Base-by-base conservation (phyloP, 1,140 invertebrate genomes). In the Drosophila santomea region DNA sequence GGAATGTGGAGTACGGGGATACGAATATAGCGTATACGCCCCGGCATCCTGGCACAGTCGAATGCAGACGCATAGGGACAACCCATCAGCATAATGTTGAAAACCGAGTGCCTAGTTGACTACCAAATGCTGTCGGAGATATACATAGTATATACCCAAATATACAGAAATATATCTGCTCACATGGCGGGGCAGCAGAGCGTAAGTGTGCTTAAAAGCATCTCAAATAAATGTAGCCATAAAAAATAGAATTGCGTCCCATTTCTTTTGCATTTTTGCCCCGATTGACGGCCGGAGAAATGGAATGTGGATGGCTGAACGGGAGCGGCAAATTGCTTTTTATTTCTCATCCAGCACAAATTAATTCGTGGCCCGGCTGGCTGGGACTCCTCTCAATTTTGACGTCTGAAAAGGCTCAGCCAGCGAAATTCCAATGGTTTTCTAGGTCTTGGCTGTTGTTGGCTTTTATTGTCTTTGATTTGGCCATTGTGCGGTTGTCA, bases 131-230 rank as follows among this genome's bases (percentile, higher is more conserved):
- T 69, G 56, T 69, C 15, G 6, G 6, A 12, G 20, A 3, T 36
- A 38, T 35, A 38, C 48, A 15, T 15, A 8, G 35, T 25, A 7
- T 50, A 28, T 48, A 48, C 47, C 15, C 17, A 38, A 35, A 74
- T 55, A 55, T 43, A 25, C 36, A 35, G 41, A 38, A 45, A 77
- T 61, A 48, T 61, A 48, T 61, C 17, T 56, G 52, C 55, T 56
- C 56, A 61, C 44, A 54, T 54, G 56, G 28, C 14, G 50, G 23
- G 62, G 50, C 32, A 51, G 23, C 69, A 36, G 73, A 60, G 72
- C 72, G 72, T 76, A 77, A 78, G 74, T 78, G 57, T 78, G 57
- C 74, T 80, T 78, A 78, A 78, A 76, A 76, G 73, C 74, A 76
- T 76, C 62, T 67, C 61, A 76, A 73, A 78, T 78, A 78, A 78